Base-by-base conservation (phyloP, 1,140 invertebrate species). In the Medauroidea extradentata region DNA sequence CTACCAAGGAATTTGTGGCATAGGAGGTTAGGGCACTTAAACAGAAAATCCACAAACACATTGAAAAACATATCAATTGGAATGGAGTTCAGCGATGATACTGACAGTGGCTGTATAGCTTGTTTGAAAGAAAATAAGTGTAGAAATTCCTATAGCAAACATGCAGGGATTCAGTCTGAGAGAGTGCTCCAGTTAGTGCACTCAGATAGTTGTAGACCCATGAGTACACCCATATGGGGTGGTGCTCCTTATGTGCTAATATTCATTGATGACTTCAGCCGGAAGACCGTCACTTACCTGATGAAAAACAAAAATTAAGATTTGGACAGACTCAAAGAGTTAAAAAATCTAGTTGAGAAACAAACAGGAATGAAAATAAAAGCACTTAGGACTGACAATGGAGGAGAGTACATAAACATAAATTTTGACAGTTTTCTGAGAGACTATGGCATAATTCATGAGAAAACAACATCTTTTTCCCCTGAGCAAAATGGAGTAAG, bases 401-500 rank as follows among this genome's bases (percentile, higher is more conserved):
- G 71, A 43, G 58, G 13, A 2, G 63, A 65, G 52, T 64, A 56
- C 16, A n/a, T 29, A 16, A 52, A 52, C 29, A 18, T 39, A 23
- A 21, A 54, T 13, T 41, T 67, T n/a, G 7, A 23, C 25, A 52
- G 16, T 16, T 29, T 52, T 27, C n/a, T 62, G n/a, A 59, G 3
- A 2, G 43, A 70, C 59, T 74, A 70, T 52, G 78, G 78, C 7
- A 80, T 81, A 55, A 64, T 57, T n/a, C 77, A 77, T 69, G 70
- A 79, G 54, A 73, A 69, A 42, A 77, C 73, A 8, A 69, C 76
- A 42, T 69, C 75, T 42, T 69, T 75, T 54, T 78, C 73, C 8
- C 77, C 79, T 53, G 72, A 83, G 61, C 65, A 71, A 65, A 82
- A 82, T 73, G 75, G 77, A 61, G 71, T 79, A 2, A 65, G 77